Conservation (phyloP, 2,797 vertebrate genomes). For the Pygocentrus nattereri region DNA sequence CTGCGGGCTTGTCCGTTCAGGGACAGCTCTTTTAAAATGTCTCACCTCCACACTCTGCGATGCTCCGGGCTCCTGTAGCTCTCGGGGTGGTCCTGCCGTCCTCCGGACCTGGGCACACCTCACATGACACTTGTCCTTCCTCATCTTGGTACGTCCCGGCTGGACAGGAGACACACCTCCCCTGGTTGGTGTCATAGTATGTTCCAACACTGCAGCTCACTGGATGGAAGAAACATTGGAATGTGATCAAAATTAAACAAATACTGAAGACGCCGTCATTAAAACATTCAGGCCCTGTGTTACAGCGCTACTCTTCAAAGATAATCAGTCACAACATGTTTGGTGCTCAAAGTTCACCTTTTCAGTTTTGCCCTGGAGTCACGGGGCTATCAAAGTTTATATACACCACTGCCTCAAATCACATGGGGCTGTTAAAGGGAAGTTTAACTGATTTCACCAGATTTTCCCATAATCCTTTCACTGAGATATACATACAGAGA, state of each 20-base stretch:
- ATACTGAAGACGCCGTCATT: neutral
- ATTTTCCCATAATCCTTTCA: no score
- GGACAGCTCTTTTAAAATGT: neutral
- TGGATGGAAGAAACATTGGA: slow-evolving; percentile 54
- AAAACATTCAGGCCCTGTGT: no score
- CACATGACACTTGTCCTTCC: slow-evolving; percentile 87
- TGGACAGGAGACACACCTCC: slow-evolving; percentile 84
- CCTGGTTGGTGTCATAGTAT: slow-evolving; percentile 80
- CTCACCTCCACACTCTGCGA: slow-evolving; percentile 88
- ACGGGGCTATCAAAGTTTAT: no score
- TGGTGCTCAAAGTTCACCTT: no score
- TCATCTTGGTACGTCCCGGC: slow-evolving; percentile 87
- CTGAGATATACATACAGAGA: no score
- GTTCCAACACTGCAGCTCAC: slow-evolving; percentile 85
- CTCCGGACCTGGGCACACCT: slow-evolving; percentile 81
- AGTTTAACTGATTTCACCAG: no score
- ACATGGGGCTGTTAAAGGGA: no score
- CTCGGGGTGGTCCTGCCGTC: slow-evolving; percentile 74
- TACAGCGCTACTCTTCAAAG: no score
- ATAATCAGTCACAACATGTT: no score
- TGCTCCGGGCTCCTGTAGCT: slow-evolving; percentile 79
- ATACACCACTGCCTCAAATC: no score
- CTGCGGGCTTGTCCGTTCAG: slow-evolving; percentile 19
- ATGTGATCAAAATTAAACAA: slow-evolving; percentile 16
- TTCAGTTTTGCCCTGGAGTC: no score